phyloP scores from a whole-genome alignment of 2,888 invertebrate species.

The Nephrotoma appendiculata region DNA sequence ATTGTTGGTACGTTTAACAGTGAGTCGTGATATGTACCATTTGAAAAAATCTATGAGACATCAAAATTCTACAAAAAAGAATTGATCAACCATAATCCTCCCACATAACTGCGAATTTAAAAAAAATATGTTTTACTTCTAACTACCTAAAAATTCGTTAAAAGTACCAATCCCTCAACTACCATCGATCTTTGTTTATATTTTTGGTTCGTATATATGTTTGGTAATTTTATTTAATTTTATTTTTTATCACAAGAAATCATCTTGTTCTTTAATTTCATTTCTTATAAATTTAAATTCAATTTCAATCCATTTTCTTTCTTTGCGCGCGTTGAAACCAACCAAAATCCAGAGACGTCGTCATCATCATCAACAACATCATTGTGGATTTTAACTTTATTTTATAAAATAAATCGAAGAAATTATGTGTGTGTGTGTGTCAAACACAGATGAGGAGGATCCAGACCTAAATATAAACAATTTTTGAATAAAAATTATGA shows the following conservation, averaged over 20 bases:
- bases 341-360: background rate
- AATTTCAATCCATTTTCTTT: background rate
- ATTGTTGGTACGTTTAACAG: background rate
- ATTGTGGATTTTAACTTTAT: too few relatives aligned
- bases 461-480: background rate
- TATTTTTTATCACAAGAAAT: background rate
- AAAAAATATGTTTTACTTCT: background rate
- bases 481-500: background rate
- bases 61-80: background rate
- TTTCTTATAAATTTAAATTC: background rate
- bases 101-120: background rate
- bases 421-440: background rate
- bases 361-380: background rate
- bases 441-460: background rate
- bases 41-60: background rate
- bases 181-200: background rate
- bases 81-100: background rate
- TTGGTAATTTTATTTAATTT: background rate
- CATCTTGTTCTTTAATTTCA: background rate
- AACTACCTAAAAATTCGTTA: background rate
- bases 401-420: background rate
- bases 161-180: background rate
- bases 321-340: background rate
- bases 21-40: background rate
- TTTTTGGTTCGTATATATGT: background rate